Evolutionary conservation across 2,888 invertebrate species (phyloP).

Genomic region (Dioctria linearis): DNA sequence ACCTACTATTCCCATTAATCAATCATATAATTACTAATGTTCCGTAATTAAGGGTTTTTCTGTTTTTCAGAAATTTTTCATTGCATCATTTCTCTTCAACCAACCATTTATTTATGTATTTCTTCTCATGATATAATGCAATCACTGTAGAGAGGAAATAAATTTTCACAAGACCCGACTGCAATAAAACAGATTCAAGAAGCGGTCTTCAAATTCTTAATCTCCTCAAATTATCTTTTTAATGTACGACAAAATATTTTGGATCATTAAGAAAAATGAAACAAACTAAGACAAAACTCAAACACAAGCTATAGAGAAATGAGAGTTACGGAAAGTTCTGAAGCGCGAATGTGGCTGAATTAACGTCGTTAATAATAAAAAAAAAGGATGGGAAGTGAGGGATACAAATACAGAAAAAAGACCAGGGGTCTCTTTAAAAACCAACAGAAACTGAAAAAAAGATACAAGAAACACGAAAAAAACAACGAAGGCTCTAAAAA

Average conservation of each 20-base stretch:
- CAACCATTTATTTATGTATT: no score
- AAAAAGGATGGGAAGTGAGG: neutral
- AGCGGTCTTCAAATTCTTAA: slow-evolving; percentile 11
- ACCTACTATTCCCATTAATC: no score
- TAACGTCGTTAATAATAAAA: neutral
- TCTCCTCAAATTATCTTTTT: slow-evolving; percentile 35
- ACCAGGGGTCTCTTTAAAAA: slow-evolving; percentile 27
- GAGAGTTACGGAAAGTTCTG: slow-evolving; percentile 11
- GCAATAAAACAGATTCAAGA: no score
- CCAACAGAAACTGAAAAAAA: neutral
- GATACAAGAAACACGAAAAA: neutral
- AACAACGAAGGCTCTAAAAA: slow-evolving; percentile 15
- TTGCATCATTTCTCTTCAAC: no score
- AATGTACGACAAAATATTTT: slow-evolving; percentile 32
- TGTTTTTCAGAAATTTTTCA: no score
- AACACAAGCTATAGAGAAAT: slow-evolving; percentile 2
- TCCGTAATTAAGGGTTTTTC: no score
- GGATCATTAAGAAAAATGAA: slow-evolving; percentile 18
- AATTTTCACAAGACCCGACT: no score
- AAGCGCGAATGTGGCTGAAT: slow-evolving; percentile 19
- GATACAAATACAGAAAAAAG: neutral
- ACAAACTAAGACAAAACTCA: slow-evolving; percentile 22
- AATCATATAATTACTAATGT: no score
- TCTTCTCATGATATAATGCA: no score
- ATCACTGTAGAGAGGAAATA: no score